Percentiles rank a stretch among this genome's conserved stretches.
Evolutionary conservation across 2,888 invertebrate genomes (phyloP).

Genomic region (Melipona beecheii): DNA sequence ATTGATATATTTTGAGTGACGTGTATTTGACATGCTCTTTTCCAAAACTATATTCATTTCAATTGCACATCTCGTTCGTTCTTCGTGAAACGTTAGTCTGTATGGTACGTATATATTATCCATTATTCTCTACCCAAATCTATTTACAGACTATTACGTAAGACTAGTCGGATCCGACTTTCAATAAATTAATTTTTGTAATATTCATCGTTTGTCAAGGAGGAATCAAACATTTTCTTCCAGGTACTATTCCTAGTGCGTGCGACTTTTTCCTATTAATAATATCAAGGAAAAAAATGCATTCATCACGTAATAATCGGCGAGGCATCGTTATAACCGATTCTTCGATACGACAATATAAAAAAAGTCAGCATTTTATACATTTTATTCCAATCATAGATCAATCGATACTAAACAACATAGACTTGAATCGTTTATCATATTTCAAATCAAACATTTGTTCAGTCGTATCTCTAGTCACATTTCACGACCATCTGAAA

Average conservation of each 20-base stretch:
- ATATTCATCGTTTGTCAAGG: background rate
- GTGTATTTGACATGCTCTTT: background rate
- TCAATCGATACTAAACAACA: constrained; percentile 51
- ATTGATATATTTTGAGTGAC: background rate
- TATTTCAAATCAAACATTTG: constrained; percentile 56
- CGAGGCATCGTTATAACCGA: constrained; percentile 25
- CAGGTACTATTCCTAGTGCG: constrained; percentile 13
- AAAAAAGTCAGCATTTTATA: constrained; percentile 28
- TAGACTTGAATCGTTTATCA: constrained; percentile 54
- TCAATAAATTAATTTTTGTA: background rate
- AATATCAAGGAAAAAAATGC: constrained; percentile 11
- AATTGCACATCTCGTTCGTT: constrained; percentile 3
- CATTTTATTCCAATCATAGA: constrained; percentile 35
- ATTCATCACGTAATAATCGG: constrained; percentile 6
- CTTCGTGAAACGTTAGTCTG: background rate
- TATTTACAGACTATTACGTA: background rate
- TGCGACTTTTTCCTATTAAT: constrained; percentile 25
- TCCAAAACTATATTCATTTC: background rate
- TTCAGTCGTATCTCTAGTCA: constrained; percentile 63
- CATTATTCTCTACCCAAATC: background rate
- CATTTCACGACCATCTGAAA: constrained; percentile 74
- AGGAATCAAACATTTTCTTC: constrained; percentile 57
- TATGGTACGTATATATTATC: background rate
- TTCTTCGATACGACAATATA: constrained; percentile 34
- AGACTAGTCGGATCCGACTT: background rate